phyloP scores from a whole-genome alignment of 2,113 vertebrate species.

The Agapornis roseicollis region DNA sequence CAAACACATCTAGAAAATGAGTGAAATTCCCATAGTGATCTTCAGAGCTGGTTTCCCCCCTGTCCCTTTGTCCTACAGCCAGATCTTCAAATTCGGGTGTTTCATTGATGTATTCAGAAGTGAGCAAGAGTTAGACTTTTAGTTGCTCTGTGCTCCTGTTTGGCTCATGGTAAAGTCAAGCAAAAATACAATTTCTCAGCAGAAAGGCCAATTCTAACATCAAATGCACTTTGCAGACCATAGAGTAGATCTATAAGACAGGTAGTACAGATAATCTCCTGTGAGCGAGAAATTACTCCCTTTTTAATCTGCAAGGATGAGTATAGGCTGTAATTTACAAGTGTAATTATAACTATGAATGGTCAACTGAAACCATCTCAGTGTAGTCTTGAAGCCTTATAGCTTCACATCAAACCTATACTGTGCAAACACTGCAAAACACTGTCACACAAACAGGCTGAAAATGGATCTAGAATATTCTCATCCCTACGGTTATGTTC shows the following conservation, averaged over 20 bases:
- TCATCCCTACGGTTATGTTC: not conserved
- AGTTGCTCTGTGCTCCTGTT: not conserved
- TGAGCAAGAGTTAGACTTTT: not conserved
- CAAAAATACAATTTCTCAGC: not conserved
- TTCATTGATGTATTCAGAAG: conserved; percentile 1
- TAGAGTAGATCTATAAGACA: not conserved
- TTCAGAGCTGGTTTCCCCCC: not conserved
- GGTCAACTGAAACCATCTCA: not conserved
- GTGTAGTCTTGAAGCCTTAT: not conserved
- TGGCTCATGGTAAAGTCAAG: not conserved
- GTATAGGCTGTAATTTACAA: not conserved
- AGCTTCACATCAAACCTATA: not conserved
- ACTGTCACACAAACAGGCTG: not conserved
- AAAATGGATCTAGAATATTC: not conserved
- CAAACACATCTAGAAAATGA: not conserved
- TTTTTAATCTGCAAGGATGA: not conserved
- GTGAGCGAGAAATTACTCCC: not conserved
- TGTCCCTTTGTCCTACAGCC: not conserved
- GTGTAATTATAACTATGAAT: not conserved
- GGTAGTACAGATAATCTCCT: not conserved
- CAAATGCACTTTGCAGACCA: not conserved
- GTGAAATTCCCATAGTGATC: not conserved
- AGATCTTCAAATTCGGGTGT: not conserved
- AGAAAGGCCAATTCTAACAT: not conserved
- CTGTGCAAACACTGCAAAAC: not conserved